Evolutionary conservation across 2,888 invertebrate species (phyloP).

Genomic region (Drosophila seclusa): DNA sequence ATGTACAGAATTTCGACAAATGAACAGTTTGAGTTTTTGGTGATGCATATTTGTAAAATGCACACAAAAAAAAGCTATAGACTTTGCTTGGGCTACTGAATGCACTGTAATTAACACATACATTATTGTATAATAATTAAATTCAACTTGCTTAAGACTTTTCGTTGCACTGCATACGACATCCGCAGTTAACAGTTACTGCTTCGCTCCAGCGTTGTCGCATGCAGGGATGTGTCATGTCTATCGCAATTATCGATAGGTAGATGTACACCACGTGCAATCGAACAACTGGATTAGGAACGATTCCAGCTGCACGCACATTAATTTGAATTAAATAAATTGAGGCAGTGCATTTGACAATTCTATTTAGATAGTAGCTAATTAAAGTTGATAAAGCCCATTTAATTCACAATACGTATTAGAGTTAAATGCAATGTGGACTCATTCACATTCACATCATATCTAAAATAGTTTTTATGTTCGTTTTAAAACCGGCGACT

Average conservation of each 20-base stretch:
- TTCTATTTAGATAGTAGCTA: neutral
- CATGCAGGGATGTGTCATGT: conserved; percentile 49
- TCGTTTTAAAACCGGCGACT: conserved; percentile 27
- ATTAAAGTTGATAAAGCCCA: neutral
- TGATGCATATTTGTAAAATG: conserved; percentile 13
- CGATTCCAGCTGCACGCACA: conserved; percentile 12
- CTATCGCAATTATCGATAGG: conserved; percentile 45
- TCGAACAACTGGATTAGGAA: conserved; percentile 30
- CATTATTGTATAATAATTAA: conserved; percentile 38
- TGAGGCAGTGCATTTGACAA: neutral
- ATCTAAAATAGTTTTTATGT: conserved; percentile 1
- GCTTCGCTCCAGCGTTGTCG: conserved; percentile 40
- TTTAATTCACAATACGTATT: conserved; percentile 18
- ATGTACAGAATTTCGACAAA: conserved; percentile 56
- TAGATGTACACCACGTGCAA: conserved; percentile 16
- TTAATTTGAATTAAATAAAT: conserved; percentile 16
- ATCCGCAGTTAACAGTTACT: conserved; percentile 33
- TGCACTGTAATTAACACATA: conserved; percentile 20
- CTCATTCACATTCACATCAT: too few species aligned
- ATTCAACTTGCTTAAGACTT: conserved; percentile 29
- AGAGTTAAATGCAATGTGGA: neutral
- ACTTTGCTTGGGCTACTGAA: conserved; percentile 7
- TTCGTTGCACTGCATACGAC: conserved; percentile 5
- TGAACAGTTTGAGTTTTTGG: conserved; percentile 59
- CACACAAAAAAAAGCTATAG: conserved; percentile 4